Conservation (phyloP, 1,140 invertebrate genomes). For the Trichoplusia ni region DNA sequence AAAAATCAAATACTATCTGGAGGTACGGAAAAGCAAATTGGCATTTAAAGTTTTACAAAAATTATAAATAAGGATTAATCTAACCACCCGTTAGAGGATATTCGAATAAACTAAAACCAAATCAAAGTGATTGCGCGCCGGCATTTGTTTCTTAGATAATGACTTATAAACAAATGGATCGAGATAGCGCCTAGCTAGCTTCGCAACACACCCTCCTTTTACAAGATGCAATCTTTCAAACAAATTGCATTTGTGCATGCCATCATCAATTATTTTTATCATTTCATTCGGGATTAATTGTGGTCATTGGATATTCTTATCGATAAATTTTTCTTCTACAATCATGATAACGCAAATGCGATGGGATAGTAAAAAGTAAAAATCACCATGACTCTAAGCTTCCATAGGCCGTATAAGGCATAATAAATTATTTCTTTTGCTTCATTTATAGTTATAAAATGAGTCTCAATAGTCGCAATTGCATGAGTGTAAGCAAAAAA, state of each 20-base stretch:
- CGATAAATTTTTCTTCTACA: constrained; percentile 7
- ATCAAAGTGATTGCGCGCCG: constrained; percentile 2
- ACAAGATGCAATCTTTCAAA: constrained; percentile 51
- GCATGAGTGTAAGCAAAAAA: constrained; percentile 5
- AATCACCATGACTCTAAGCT: background rate
- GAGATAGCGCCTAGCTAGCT: constrained; percentile 42
- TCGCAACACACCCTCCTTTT: constrained; percentile 8
- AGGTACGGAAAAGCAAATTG: too few species aligned
- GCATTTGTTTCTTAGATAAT: constrained; percentile 58
- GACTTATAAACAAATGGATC: constrained; percentile 53
- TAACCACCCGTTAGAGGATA: background rate
- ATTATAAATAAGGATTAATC: too few species aligned
- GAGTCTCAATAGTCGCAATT: background rate
- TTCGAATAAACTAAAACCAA: constrained; percentile 13
- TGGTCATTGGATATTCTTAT: constrained; percentile 18
- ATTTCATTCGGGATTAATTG: constrained; percentile 43
- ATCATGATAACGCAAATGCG: background rate
- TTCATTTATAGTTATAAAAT: background rate
- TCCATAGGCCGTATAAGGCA: background rate
- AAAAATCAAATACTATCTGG: too few species aligned
- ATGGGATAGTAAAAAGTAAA: background rate
- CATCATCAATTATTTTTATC: constrained; percentile 58
- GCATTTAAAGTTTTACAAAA: too few species aligned
- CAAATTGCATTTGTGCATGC: constrained; percentile 52
- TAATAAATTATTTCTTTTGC: background rate